Base-by-base conservation (phyloP, 1,140 invertebrate genomes). In the Zaprionus africanus region DNA sequence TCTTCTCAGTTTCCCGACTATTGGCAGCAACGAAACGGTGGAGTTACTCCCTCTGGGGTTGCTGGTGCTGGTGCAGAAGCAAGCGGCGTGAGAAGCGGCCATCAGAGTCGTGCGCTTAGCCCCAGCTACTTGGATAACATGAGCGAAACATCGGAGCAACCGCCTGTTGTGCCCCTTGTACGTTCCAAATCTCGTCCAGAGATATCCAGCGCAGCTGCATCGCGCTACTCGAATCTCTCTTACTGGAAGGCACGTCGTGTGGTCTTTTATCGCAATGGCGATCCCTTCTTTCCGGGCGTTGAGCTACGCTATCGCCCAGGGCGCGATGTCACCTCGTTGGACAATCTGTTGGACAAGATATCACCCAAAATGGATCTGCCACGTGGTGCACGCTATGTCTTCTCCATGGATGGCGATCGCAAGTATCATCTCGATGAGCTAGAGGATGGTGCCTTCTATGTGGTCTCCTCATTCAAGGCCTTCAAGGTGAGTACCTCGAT, bases 241-340 rank as follows among this genome's bases (percentile, higher is more conserved):
- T 97, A 97, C 83, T 98, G 97, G 97, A 95, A 96, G 75, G 97
- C 97, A 0, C 94, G 96, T 62, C 93, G 97, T 24, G 96, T 99
- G 41, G 96, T 96, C 1, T 98, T 99, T 93, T 99, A 97, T 93
- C 96, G 97, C 88, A 99, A 99, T 95, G 98, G 98, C 5, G 98
- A 99, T 93, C 96, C 96, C 0, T 97, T 98, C 91, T 97, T 96
- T 92, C 97, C 97, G 46, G 97, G 97, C 0, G 95, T 98, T 19
- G 97, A 98, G 92, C 96, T 97, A 86, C 95, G 97, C 46, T 98
- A 99, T 87, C 97, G 97, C 78, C 96, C 97, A 4, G 96, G 97
- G 1, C 94, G 97, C 67, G 97, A 98, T 91, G 96, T 98, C 77
- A 95, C 95, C n/a, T 97, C 96, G 11, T 93, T 99, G 93, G 97